Evolutionary conservation across 2,113 vertebrate species (phyloP).

Genomic region (Eurypyga helias): DNA sequence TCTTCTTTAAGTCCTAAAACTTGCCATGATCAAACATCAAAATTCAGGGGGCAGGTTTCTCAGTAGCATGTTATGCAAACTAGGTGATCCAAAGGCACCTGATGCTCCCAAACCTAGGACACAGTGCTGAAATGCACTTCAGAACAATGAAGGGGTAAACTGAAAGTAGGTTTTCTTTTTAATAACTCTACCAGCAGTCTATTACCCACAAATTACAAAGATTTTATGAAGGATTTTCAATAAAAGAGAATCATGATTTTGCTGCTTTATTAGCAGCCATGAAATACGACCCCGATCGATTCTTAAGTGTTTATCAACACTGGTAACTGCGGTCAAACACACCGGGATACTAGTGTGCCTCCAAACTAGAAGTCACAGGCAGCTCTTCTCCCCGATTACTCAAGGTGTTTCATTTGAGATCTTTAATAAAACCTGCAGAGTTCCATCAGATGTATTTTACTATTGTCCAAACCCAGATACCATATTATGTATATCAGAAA

Average conservation of each 20-base stretch:
- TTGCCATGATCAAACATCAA: too few species aligned
- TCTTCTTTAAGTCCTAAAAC: too few species aligned
- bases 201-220: neutral
- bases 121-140: accelerated
- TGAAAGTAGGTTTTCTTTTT: neutral
- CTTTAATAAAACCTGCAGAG: neutral
- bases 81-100: neutral
- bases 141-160: neutral
- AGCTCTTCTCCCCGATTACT: neutral
- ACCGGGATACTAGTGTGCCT: neutral
- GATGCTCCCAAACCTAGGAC: neutral
- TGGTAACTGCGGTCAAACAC: neutral
- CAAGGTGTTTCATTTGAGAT: neutral
- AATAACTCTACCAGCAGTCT: neutral
- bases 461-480: neutral
- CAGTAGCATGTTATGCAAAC: too few species aligned
- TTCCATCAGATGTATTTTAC: neutral
- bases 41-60: too few species aligned
- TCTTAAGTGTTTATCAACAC: neutral
- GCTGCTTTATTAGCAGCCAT: neutral
- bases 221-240: neutral
- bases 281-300: neutral
- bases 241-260: neutral
- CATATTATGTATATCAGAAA: neutral
- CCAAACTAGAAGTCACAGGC: neutral